Base-by-base conservation (phyloP, 1,140 invertebrate species). In the Pteromalus puparum region DNA sequence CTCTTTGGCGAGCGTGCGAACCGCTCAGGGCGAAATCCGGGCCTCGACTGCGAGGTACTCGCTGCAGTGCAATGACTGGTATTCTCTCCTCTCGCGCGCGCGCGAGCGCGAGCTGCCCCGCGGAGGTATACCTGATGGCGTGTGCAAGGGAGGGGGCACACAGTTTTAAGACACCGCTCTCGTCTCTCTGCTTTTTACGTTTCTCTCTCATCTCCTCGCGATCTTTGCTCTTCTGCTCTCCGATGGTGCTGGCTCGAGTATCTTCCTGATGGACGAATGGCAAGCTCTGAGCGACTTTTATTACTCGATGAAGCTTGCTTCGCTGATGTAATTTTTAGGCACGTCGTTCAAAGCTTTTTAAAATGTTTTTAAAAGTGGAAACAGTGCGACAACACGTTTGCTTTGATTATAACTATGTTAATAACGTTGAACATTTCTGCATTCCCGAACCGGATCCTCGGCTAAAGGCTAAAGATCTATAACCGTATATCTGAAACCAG, bases 1-100 rank as follows among this genome's bases (percentile, higher is more conserved):
- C 70, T 73, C 48, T 65, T 80, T 21, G 77, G 24, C 72, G 72
- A 85, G 77, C 83, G 83, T 85, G 83, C 73, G 83, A 85, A 85
- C 73, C 78, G 78, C 83, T 70, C 12, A 34, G 24, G 78, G 83
- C 78, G 53, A 83, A 42, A 78, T 78, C 75, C 82, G 42, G 61
- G 7, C 53, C 46, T 30, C 46, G 65, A 68, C 24, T 53, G n/a
- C 24, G 68, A 70, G 53, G 79, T 81, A 18, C 68, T 30, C 38
- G 68, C 15, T 48, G 53, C 21, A 15, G 72, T 21, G 72, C 81
- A 83, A 83, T 68, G 81, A 77, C 74, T 83, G 81, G 53, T 77
- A 67, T 76, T 83, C 74, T 65, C 34, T 74, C 72, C n/a, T 10
- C 18, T 21, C 7, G 2, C 24, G 24, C n/a, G 9, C 67, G n/a